These are phyloP conservation scores for Automeris io DNA, from an alignment of 2,888 invertebrate species.

Conservation along the genomic window DNA sequence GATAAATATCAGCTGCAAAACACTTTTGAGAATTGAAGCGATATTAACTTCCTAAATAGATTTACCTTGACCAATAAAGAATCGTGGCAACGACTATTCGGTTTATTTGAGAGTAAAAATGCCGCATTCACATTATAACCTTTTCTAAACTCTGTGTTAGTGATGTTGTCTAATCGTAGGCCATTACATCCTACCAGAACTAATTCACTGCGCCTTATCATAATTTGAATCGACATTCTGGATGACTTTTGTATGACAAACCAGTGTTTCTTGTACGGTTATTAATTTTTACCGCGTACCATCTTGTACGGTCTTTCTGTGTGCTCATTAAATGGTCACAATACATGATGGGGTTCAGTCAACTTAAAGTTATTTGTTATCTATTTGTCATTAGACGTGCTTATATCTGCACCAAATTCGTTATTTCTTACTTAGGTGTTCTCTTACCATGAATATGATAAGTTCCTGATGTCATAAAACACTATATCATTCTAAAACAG, in stretches of 20 bases:
- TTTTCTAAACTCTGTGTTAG: constrained; percentile 21
- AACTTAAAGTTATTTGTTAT: constrained; percentile 23
- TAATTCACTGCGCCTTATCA: constrained; percentile 70
- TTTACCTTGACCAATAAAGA: neutral
- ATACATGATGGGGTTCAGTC: constrained; percentile 35
- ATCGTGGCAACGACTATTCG: too few relatives aligned
- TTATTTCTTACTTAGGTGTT: too few relatives aligned
- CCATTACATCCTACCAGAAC: constrained; percentile 73
- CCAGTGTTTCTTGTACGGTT: constrained; percentile 71
- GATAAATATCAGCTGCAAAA: too few relatives aligned
- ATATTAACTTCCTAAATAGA: neutral
- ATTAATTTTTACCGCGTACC: constrained; percentile 57
- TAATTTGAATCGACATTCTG: constrained; percentile 73
- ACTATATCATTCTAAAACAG: too few relatives aligned
- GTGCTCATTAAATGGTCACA: constrained; percentile 40
- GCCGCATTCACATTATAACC: constrained; percentile 1
- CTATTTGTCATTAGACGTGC: neutral
- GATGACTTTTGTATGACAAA: constrained; percentile 72
- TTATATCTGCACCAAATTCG: neutral
- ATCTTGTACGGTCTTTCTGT: constrained; percentile 43
- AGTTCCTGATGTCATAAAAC: too few relatives aligned
- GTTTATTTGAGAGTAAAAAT: neutral
- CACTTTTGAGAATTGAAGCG: too few relatives aligned
- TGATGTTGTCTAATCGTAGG: constrained; percentile 51
- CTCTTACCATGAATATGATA: too few relatives aligned